Base-by-base conservation (phyloP, 2,797 vertebrate genomes). In the Sebastes matsubarae region DNA sequence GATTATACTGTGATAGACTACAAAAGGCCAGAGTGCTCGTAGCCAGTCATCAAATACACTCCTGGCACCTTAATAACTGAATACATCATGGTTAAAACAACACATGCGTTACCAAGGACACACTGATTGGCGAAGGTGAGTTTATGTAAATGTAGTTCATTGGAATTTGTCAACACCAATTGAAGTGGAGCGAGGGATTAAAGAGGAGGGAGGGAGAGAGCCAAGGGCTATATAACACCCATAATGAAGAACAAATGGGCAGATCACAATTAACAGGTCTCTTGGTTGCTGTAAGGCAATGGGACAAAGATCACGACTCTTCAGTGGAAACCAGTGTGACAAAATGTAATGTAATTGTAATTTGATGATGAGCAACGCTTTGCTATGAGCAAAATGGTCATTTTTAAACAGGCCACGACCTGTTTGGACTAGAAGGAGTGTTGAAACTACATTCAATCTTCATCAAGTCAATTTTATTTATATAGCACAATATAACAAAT, bases 31-130 rank as follows among this genome's bases (percentile, higher is more conserved):
- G 72, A 81, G 77, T 58, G 81, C 81, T 73, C 77, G 59, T n/a
- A 88, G 78, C 61, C 78, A 22, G 64, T 84, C 79, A 77, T 85
- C 87, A 87, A 59, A 89, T 75, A 82, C 24, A 82, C 77, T 88
- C 72, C 78, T 69, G 70, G 67, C 76, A 90, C 79, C 67, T 88
- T 85, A 86, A 88, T 80, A 77, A 78, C 59, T 20, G 64, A 81
- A 83, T 81, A 72, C 76, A 88, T 85, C 74, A 84, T 84, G 89
- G 73, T 85, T 90, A 88, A 90, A 89, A 91, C 81, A 92, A 87
- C 77, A 84, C 72, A 60, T 76, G 85, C 27, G 6, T 85, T 86
- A 85, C 81, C 88, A 94, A 94, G 94, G 92, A 93, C 93, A 84
- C 75, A 5, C 80, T 86, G 89, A 90, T 87, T 87, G 88, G 87